These are phyloP conservation scores for Exephanes ischioxanthus DNA, from an alignment of 2,888 invertebrate genomes.

Conservation along the genomic window DNA sequence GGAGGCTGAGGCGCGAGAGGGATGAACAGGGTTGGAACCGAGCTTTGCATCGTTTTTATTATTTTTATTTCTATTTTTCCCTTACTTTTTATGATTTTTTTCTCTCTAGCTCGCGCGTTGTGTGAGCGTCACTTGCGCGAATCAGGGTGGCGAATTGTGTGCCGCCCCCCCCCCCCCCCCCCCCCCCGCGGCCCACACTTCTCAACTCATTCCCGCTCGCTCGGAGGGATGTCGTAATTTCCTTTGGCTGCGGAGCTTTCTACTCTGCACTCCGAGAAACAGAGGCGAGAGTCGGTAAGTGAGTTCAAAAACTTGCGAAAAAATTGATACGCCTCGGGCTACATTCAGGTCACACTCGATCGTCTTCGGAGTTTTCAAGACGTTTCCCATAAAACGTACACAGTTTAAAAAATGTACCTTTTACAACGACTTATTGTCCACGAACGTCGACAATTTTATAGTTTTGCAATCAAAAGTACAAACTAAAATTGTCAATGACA, in stretches of 20 bases:
- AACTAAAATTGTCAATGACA: no score
- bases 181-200: background rate
- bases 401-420: no score
- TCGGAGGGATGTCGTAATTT: conserved; percentile 52
- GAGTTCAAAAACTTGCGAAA: conserved; percentile 64
- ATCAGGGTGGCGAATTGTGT: conserved; percentile 58
- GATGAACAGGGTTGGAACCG: conserved; percentile 38
- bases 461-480: no score
- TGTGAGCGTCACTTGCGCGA: conserved; percentile 39
- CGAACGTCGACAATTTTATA: no score
- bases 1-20: conserved; percentile 24
- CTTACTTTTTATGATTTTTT: conserved; percentile 21
- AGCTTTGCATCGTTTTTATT: conserved; percentile 37
- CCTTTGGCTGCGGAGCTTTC: conserved; percentile 41
- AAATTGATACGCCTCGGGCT: conserved; percentile 60
- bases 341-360: conserved; percentile 15
- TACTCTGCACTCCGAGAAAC: conserved; percentile 26
- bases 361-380: conserved; percentile 39
- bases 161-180: conserved; percentile 1
- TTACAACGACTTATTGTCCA: no score
- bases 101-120: conserved; percentile 31
- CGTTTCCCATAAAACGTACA: conserved; percentile 5
- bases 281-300: conserved; percentile 55
- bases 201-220: background rate
- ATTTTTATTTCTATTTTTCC: conserved; percentile 39